These are phyloP conservation scores for Podarcis cretensis DNA, from an alignment of 2,113 vertebrate species.

Conservation along the genomic window DNA sequence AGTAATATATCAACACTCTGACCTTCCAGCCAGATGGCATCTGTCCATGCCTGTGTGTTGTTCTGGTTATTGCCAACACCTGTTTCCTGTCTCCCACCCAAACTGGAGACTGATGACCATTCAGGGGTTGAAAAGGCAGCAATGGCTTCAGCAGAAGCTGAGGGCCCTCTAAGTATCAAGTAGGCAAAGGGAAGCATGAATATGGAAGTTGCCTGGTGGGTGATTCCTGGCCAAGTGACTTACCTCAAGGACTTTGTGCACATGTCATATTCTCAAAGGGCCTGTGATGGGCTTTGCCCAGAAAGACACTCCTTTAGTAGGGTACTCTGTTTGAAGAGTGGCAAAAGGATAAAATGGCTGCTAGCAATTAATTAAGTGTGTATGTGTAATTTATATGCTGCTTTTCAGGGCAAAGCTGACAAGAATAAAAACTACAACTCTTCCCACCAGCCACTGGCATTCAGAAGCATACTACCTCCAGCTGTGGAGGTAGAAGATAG, in stretches of 20 bases:
- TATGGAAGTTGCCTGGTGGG: neutral
- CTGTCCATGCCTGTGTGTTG: neutral
- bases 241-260: neutral
- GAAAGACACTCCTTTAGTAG: neutral
- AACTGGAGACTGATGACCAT: neutral
- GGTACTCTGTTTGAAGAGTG: neutral
- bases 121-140: neutral
- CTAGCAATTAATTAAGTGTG: neutral
- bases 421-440: too few relatives aligned
- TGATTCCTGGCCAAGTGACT: neutral
- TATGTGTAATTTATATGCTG: too few relatives aligned
- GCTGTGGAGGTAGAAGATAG: too few relatives aligned
- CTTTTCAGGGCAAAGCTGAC: too few relatives aligned
- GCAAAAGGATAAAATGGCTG: neutral
- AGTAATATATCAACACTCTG: neutral
- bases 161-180: neutral
- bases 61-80: neutral
- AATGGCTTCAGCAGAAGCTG: neutral
- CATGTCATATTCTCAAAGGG: neutral
- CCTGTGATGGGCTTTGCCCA: neutral
- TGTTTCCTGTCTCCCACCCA: neutral
- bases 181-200: neutral
- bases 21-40: neutral
- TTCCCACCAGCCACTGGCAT: neutral
- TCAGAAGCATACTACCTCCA: neutral